These are phyloP conservation scores for Calliphora vomitoria DNA, from an alignment of 2,888 invertebrate species.

Conservation along the genomic window DNA sequence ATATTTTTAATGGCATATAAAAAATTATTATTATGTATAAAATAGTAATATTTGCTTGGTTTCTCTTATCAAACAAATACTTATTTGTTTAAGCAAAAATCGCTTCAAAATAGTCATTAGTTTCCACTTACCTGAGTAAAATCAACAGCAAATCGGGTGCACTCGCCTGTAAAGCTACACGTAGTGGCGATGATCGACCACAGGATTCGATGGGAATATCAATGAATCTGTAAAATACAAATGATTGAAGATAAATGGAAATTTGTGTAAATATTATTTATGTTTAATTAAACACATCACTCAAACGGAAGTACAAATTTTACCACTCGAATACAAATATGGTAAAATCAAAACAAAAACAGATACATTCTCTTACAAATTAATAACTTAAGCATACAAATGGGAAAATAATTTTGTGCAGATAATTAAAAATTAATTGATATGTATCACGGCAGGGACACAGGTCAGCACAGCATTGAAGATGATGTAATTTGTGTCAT, in stretches of 20 bases:
- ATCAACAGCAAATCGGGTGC: conserved; percentile 91
- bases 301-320: conserved; percentile 6
- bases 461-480: too few relatives aligned
- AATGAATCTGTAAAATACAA: conserved; percentile 86
- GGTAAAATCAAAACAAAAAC: neutral
- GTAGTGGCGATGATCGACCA: conserved; percentile 89
- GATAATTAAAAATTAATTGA: conserved; percentile 42
- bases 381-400: neutral
- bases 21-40: too few relatives aligned
- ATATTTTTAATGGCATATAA: too few relatives aligned
- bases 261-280: conserved; percentile 27
- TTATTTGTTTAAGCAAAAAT: neutral
- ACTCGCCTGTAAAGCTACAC: conserved; percentile 90
- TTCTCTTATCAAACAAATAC: too few relatives aligned
- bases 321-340: neutral
- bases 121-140: conserved; percentile 85
- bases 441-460: neutral
- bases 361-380: neutral
- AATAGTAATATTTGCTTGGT: too few relatives aligned
- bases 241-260: conserved; percentile 48
- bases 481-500: neutral
- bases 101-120: conserved; percentile 9
- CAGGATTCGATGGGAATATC: conserved; percentile 94
- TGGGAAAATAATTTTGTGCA: conserved; percentile 7
- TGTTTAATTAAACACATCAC: conserved; percentile 26